Evolutionary conservation across 1,140 invertebrate genomes (phyloP), one percentile per base, ranked within the genome.

Genomic region (Lepidurus arcticus): DNA sequence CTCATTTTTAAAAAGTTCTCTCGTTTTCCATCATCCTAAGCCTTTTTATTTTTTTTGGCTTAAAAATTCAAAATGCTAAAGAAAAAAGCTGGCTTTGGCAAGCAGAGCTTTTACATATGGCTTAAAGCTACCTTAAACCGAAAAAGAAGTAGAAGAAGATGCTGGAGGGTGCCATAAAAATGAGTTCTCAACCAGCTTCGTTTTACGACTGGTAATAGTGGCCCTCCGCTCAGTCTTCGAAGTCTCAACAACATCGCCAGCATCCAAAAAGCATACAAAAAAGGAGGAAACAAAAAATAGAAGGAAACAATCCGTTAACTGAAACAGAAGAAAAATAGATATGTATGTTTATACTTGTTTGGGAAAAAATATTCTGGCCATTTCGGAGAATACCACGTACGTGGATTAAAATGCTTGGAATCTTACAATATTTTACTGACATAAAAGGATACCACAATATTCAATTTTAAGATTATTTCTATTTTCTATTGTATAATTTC

Each of bases 151-250:
- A 34, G 34, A 34, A 34, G 34, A 34, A 34, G 53, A 16, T 65
- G 53, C 53, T 65, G 53, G n/a, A 65, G 53, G 53, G 53, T 21
- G 53, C 53, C 53, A 65, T 65, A 65, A 65, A 65, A 65, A 65
- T 65, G 53, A 65, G 53, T 65, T 65, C 53, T 21, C 53, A 65
- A 65, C 53, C 53, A 65, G 53, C 21, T 65, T 65, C 53, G 53
- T 65, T 65, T 65, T 65, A 65, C 53, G 53, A 65, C 53, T 65
- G 53, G n/a, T 65, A 65, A 65, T 65, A 65, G 53, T 65, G 53
- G 53, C 53, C 53, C 53, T 65, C 21, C 53, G 53, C 53, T 65
- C 21, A 21, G 21, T 65, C 53, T 65, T 65, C 53, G 4, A n/a
- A 65, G 53, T 65, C 53, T 65, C 53, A 65, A 65, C 53, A 65